Base-by-base conservation (phyloP, 2,888 invertebrate genomes). In the Anthoptus insignis region DNA sequence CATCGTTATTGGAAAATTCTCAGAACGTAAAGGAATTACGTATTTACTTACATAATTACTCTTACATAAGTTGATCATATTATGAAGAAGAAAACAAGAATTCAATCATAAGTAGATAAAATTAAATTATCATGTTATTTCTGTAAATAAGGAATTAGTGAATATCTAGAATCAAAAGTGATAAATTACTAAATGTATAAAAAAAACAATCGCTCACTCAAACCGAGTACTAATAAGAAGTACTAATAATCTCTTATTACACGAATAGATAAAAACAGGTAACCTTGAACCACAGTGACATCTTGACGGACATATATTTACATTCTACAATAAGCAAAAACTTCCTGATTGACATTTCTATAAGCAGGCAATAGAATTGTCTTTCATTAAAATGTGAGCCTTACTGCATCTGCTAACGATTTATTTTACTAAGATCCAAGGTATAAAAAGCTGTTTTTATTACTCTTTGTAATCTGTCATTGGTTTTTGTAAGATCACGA, bases 261-360 rank as follows among this genome's bases (percentile, higher is more conserved):
- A 39, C 39, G 11, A 34, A 27, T n/a, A 27, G 50, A 19, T 39
- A 21, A 50, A 27, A 32, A 32, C 52, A 52, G 42, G 50, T 49
- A 61, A 32, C 65, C 59, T 67, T 64, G 61, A 61, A 59, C 61
- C 32, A 42, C 4, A 9, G 21, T 59, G 67, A 61, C 64, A 64
- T 32, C 52, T 59, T 45, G 60, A 67, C 64, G 54, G 64, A 19
- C 29, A 29, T 42, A 34, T 61, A 61, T 68, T 65, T 68, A 53
- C 53, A 63, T 50, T 42, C 49, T 37, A 50, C 21, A 54, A 52
- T n/a, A 16, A 52, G 66, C 61, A 70, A 68, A 68, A 68, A 68
- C 49, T 34, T 64, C 49, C 34, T 66, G 70, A 70, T 70, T 70
- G 70, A 70, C 70, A 56, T 70, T 66, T 70, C 66, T 64, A 59